Conservation (phyloP, 2,888 invertebrate species). For the Stenchaetothrips biformis region DNA sequence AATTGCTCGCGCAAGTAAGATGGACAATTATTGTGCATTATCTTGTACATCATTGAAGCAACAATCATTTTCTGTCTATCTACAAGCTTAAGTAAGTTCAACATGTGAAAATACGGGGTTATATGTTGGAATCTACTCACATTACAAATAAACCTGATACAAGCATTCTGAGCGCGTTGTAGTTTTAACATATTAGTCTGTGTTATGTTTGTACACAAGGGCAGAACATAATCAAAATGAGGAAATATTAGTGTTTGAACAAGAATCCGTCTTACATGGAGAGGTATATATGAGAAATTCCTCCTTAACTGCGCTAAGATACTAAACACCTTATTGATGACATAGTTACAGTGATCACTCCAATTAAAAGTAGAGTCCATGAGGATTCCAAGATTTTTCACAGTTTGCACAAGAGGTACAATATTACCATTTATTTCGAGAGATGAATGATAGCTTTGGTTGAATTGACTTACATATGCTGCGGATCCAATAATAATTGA, state of each 20-base stretch:
- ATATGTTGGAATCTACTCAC: background rate
- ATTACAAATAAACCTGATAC: background rate
- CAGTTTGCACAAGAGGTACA: background rate
- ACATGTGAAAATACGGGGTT: background rate
- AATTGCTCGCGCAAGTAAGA: background rate
- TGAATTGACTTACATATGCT: background rate
- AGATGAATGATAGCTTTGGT: background rate
- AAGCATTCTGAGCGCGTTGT: background rate
- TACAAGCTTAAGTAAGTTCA: background rate
- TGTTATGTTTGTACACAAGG: background rate
- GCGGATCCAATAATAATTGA: background rate
- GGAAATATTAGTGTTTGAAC: background rate
- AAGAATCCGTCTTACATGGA: background rate
- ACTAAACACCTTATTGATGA: background rate
- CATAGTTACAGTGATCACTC: background rate
- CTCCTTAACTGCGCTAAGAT: background rate
- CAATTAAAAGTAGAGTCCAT: background rate
- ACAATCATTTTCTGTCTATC: background rate
- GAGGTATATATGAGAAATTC: background rate
- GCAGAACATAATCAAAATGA: background rate
- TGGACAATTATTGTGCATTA: background rate
- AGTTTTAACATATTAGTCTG: background rate
- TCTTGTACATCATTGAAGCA: background rate
- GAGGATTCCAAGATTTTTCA: background rate
- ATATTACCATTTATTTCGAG: background rate